Evolutionary conservation across 1,140 invertebrate genomes (phyloP), one percentile per base, ranked within the genome.

Genomic region (Drosophila pseudoobscura): DNA sequence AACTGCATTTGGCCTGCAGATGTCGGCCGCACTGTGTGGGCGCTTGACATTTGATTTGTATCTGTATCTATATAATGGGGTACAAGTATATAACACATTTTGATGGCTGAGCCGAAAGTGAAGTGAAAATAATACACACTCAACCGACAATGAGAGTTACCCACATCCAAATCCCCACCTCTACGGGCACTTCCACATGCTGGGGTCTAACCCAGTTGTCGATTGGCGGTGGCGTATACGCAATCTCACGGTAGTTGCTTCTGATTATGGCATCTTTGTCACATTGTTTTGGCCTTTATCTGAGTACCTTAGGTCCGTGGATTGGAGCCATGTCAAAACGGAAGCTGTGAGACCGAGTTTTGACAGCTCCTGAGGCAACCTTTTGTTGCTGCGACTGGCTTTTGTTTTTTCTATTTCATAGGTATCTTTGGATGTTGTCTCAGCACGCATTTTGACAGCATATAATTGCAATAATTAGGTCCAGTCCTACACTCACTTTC

Each of bases 271-370:
- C 80, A 85, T 73, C 64, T 59, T 63, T 58, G 63, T 69, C 63
- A 63, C 80, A 84, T 80, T 66, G 63, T 85, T 66, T 75, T 60
- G n/a, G 15, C 29, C 50, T 62, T 35, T 35, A 35, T 35, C 31
- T 52, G 47, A 52, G 46, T 60, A 59, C 72, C 29, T 68, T 31
- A 2, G 31, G 31, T 31, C 31, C 31, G 31, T 31, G 29, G 29
- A 29, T 6, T 29, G 8, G 31, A 9, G 8, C 31, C 71, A 55
- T 70, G 57, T 65, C 74, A 54, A 85, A 87, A 88, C 82, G 82
- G 82, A 87, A 87, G 82, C 82, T 82, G 83, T 74, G 82, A 79
- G 59, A 78, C 54, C 13, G 17, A 53, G 54, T 78, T 85, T 87
- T 77, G 69, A 82, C 80, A 77, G 57, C 72, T 75, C 75, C 61